phyloP scores from a whole-genome alignment of 2,797 vertebrate species.

The Poeciliopsis paucimaculata region DNA sequence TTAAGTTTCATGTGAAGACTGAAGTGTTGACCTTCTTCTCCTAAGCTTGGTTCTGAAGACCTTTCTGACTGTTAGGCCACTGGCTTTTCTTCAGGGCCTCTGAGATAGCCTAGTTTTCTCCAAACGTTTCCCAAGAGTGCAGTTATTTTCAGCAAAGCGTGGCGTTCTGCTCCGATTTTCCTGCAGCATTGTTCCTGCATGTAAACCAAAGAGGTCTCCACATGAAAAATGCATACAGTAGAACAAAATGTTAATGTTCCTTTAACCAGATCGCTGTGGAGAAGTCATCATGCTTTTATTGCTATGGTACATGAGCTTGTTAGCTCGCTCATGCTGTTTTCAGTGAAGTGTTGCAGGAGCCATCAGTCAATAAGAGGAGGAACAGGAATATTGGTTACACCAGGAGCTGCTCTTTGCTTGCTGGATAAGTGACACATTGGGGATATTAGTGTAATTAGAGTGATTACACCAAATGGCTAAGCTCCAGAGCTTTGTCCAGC shows the following conservation, averaged over 20 bases:
- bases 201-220: slow-evolving; percentile 23
- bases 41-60: slow-evolving; percentile 31
- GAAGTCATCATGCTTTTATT: slow-evolving; percentile 18
- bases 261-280: slow-evolving; percentile 26
- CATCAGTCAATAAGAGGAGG: slow-evolving; percentile 13
- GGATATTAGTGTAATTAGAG: slow-evolving; percentile 63
- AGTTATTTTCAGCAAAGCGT: slow-evolving; percentile 70
- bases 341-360: neutral
- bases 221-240: slow-evolving; percentile 29
- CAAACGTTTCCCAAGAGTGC: slow-evolving; percentile 55
- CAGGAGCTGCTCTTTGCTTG: slow-evolving; percentile 54
- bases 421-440: slow-evolving; percentile 53
- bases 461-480: slow-evolving; percentile 48
- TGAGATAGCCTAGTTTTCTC: slow-evolving; percentile 69
- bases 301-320: slow-evolving; percentile 11
- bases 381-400: slow-evolving; percentile 7
- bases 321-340: slow-evolving; percentile 16
- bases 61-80: slow-evolving; percentile 35
- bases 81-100: slow-evolving; percentile 50
- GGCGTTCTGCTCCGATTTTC: slow-evolving; percentile 59
- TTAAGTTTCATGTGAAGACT: slow-evolving; percentile 27
- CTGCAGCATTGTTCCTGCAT: slow-evolving; percentile 31
- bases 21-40: slow-evolving; percentile 32
- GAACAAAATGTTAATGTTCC: neutral
- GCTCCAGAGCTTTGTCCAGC: slow-evolving; percentile 41